Conservation (phyloP, 2,888 invertebrate species). For the Melanophora roralis region DNA sequence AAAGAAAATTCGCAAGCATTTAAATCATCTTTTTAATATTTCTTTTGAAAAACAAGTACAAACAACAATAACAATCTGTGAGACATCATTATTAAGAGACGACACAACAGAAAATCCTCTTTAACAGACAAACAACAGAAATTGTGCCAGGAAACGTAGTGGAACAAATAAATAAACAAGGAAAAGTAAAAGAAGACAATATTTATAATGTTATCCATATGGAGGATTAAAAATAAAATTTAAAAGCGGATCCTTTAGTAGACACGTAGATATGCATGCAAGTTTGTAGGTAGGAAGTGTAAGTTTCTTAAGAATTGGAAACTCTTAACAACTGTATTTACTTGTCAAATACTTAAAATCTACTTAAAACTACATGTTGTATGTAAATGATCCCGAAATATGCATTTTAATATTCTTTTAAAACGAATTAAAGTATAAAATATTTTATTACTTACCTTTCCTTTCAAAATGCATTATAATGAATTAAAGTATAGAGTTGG, state of each 20-base stretch:
- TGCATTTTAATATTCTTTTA: too few relatives aligned
- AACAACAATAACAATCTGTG: constrained; percentile 43
- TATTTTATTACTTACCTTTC: too few relatives aligned
- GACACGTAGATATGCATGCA: background rate
- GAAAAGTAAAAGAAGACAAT: constrained; percentile 14
- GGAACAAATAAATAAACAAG: background rate
- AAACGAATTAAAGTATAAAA: too few relatives aligned
- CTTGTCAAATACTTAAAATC: constrained; percentile 34
- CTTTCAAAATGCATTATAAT: too few relatives aligned
- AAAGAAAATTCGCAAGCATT: constrained; percentile 1
- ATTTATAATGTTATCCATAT: constrained; percentile 51
- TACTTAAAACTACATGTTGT: constrained; percentile 22
- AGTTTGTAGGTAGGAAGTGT: background rate
- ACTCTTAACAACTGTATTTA: background rate
- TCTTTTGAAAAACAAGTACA: background rate
- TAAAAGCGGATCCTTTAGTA: background rate
- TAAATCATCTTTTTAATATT: background rate
- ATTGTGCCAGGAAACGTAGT: background rate
- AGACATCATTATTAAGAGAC: constrained; percentile 25
- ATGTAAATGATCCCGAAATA: constrained; percentile 56
- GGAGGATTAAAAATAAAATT: constrained; percentile 21
- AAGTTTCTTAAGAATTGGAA: constrained; percentile 32
- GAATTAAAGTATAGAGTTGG: too few relatives aligned
- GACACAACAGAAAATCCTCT: constrained; percentile 14
- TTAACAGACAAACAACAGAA: constrained; percentile 20